Conservation (phyloP, 2,888 invertebrate species). For the Protonemura montana region DNA sequence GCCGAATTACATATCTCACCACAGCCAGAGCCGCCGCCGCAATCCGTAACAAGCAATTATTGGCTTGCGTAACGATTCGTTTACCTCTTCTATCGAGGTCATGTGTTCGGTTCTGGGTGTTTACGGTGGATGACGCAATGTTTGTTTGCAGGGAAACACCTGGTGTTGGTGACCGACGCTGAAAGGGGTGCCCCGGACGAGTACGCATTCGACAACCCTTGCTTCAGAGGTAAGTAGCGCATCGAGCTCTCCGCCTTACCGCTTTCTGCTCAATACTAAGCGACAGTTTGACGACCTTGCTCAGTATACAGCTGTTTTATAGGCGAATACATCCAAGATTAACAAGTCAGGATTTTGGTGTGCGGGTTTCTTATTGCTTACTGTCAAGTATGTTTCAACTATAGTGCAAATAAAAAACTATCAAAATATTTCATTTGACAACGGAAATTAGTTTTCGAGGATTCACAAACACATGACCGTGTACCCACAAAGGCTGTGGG, state of each 20-base stretch:
- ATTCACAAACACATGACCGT: background rate
- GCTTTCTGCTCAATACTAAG: background rate
- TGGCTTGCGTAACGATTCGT: background rate
- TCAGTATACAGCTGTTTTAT: too few relatives aligned
- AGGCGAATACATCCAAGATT: too few relatives aligned
- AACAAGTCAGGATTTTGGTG: too few relatives aligned
- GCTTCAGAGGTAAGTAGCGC: slow-evolving; percentile 63
- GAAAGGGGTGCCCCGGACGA: slow-evolving; percentile 72
- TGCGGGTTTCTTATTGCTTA: too few relatives aligned
- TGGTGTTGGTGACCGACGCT: slow-evolving; percentile 77
- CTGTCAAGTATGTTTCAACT: too few relatives aligned
- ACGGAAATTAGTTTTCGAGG: background rate
- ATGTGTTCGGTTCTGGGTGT: slow-evolving; percentile 16
- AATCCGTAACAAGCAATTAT: background rate
- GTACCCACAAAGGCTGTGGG: background rate
- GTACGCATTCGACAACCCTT: slow-evolving; percentile 83
- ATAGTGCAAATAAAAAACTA: too few relatives aligned
- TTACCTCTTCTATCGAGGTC: slow-evolving; percentile 13
- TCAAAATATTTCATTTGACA: background rate
- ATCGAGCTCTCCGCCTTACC: background rate
- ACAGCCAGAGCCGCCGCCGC: background rate
- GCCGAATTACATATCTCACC: background rate
- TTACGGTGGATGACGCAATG: background rate
- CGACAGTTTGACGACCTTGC: too few relatives aligned
- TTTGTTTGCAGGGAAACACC: slow-evolving; percentile 69